Conservation (phyloP, 2,888 invertebrate species). For the Pristionchus fissidentatus region DNA sequence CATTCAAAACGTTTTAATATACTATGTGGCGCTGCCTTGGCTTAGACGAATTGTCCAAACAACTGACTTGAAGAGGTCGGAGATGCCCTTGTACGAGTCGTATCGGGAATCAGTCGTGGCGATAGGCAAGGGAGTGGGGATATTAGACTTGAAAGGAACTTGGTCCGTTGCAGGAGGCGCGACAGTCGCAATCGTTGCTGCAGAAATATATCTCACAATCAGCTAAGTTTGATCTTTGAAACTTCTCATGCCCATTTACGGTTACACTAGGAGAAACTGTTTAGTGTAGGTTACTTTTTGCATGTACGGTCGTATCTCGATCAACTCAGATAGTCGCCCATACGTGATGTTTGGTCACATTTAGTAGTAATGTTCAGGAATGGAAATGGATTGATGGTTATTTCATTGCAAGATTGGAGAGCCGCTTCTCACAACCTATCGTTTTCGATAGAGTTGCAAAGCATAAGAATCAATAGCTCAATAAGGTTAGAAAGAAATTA, state of each 20-base stretch:
- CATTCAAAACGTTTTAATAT: no score
- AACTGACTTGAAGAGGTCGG: conserved; percentile 54
- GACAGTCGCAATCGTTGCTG: not conserved
- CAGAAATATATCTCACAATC: no score
- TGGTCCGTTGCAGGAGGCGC: not conserved
- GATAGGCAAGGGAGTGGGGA: conserved; percentile 5
- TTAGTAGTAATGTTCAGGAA: no score
- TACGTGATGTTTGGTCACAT: no score
- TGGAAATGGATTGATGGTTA: not conserved
- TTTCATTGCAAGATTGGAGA: not conserved
- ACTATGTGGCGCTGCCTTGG: no score
- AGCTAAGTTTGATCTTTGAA: not conserved
- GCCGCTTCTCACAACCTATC: not conserved
- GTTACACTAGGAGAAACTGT: not conserved
- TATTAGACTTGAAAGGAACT: not conserved
- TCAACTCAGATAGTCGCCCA: no score
- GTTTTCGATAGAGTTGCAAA: not conserved
- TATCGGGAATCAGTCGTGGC: conserved; percentile 42
- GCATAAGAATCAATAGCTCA: not conserved
- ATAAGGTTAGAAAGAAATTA: not conserved
- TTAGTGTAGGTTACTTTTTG: not conserved
- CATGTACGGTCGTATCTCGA: no score
- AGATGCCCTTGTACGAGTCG: conserved; percentile 50
- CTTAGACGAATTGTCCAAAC: not conserved
- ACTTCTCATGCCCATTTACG: not conserved